phyloP scores from a whole-genome alignment of 2,113 vertebrate genomes.

The Scytalopus superciliaris region DNA sequence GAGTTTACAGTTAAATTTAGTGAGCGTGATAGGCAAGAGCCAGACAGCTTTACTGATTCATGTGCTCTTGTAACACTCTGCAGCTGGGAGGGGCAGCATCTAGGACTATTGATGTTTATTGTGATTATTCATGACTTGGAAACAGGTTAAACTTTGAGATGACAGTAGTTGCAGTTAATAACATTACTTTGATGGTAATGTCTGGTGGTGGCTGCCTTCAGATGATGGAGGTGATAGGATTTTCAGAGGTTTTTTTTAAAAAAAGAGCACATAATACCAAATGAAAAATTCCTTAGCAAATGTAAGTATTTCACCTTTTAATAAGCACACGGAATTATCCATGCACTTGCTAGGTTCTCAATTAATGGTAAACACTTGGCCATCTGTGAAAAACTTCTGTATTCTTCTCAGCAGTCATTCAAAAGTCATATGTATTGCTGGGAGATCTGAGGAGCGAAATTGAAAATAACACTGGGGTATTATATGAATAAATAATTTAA shows the following conservation, averaged over 20 bases:
- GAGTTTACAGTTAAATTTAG: not conserved
- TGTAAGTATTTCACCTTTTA: not conserved
- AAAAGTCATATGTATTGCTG: not conserved
- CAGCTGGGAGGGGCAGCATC: not conserved
- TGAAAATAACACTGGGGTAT: not conserved
- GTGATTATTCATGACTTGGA: not conserved
- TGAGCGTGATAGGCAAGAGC: not conserved
- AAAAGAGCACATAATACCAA: not conserved
- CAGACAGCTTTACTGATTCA: not conserved
- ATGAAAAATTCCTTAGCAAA: not conserved
- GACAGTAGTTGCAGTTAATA: not conserved
- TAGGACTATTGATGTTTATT: not conserved
- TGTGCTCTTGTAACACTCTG: not conserved
- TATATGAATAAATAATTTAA: not conserved
- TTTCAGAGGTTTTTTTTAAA: not conserved
- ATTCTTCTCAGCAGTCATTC: not conserved
- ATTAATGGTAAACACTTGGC: not conserved
- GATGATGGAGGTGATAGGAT: not conserved
- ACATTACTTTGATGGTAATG: not conserved
- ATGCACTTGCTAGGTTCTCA: not conserved
- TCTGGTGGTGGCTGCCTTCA: not conserved
- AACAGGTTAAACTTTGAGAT: not conserved
- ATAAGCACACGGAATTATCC: not conserved
- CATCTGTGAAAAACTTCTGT: not conserved
- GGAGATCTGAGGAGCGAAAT: not conserved